Evolutionary conservation across 2,888 invertebrate species (phyloP).

Genomic region (Drosophila incognita): DNA sequence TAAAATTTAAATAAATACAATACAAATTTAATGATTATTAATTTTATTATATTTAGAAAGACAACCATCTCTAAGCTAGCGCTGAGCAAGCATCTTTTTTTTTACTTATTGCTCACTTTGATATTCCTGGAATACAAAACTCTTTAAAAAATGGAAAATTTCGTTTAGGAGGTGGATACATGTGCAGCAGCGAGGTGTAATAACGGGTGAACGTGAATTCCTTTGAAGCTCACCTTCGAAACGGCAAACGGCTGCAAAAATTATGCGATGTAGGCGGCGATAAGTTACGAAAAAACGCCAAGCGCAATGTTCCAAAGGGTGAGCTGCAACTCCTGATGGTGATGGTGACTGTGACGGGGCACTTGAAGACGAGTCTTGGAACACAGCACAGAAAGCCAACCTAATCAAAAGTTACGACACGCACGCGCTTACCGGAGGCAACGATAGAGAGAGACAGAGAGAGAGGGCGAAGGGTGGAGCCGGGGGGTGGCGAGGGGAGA

Average conservation of each 20-base stretch:
- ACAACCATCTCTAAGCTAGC: background rate
- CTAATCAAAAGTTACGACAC: constrained; percentile 82
- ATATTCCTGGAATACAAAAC: constrained; percentile 21
- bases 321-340: constrained; percentile 44
- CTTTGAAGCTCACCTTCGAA: constrained; percentile 59
- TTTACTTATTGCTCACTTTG: background rate
- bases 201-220: constrained; percentile 45
- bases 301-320: constrained; percentile 60
- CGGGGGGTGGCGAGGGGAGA: constrained; percentile 2
- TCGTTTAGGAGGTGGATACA: background rate
- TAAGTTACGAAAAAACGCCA: constrained; percentile 68
- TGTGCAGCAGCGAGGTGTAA: constrained; percentile 24
- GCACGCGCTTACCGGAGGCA: constrained; percentile 62
- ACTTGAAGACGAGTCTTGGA: constrained; percentile 50
- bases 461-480: background rate
- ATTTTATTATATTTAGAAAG: background rate
- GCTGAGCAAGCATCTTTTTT: constrained; percentile 3
- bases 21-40: background rate
- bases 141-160: constrained; percentile 16
- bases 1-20: background rate
- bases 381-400: constrained; percentile 32
- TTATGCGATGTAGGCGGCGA: constrained; percentile 74
- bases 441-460: background rate
- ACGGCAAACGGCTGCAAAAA: constrained; percentile 38
- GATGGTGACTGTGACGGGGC: constrained; percentile 17